Conservation (phyloP, 2,113 vertebrate species). For the Maylandia zebra region DNA sequence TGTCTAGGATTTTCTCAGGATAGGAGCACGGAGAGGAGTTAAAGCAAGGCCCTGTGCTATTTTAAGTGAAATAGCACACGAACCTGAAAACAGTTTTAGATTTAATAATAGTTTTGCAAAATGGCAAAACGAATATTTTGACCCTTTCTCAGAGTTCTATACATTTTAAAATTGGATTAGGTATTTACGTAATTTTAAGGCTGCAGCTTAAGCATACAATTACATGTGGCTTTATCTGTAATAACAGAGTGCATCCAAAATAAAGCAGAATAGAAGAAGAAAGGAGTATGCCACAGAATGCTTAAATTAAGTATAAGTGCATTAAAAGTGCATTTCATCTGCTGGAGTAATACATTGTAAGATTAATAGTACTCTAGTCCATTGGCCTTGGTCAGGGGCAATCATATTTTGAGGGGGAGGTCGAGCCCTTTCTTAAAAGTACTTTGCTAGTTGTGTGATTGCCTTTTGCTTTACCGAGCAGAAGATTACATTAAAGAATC, state of each 20-base stretch:
- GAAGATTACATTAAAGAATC: neutral
- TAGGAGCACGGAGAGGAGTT: neutral
- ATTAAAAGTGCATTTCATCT: neutral
- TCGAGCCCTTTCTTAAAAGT: neutral
- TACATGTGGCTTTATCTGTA: neutral
- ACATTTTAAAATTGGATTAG: neutral
- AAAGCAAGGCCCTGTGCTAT: neutral
- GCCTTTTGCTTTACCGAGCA: neutral
- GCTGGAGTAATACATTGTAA: neutral
- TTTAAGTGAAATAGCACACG: neutral
- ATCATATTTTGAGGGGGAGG: neutral
- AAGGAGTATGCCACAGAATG: neutral
- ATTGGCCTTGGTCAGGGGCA: neutral
- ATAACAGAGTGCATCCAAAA: neutral
- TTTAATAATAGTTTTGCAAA: neutral
- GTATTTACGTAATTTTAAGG: neutral
- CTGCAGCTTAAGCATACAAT: neutral
- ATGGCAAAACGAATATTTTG: fast-evolving
- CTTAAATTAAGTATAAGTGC: neutral
- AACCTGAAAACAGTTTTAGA: neutral
- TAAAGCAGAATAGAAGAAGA: neutral
- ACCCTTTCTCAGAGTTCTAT: neutral
- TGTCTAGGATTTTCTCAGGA: neutral
- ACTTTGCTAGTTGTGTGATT: neutral
- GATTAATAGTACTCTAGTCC: neutral